phyloP scores from a whole-genome alignment of 2,888 invertebrate species.

The Lingula anatina region DNA sequence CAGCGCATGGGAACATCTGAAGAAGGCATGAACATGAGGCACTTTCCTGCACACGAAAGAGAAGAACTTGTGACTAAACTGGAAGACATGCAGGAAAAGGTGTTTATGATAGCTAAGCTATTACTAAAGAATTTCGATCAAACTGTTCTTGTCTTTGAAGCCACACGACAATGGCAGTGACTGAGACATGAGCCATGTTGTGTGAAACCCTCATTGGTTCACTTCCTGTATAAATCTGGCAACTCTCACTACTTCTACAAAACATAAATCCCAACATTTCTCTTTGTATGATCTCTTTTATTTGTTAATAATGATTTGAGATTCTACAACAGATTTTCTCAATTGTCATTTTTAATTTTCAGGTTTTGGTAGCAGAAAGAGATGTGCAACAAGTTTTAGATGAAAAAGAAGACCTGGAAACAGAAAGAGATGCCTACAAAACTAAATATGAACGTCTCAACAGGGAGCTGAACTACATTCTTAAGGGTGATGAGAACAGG shows the following conservation, averaged over 20 bases:
- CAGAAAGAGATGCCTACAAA: slow-evolving; percentile 77
- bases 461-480: slow-evolving; percentile 69
- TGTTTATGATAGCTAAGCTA: slow-evolving; percentile 28
- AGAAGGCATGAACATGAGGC: slow-evolving; percentile 48
- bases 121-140: background rate
- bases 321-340: too few relatives aligned
- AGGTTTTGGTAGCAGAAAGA: slow-evolving; percentile 67
- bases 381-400: slow-evolving; percentile 75
- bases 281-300: too few relatives aligned
- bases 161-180: too few relatives aligned
- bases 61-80: slow-evolving; percentile 66
- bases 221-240: too few relatives aligned
- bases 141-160: too few relatives aligned
- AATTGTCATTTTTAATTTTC: too few relatives aligned
- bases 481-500: slow-evolving; percentile 57
- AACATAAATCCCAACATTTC: too few relatives aligned
- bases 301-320: too few relatives aligned
- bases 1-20: slow-evolving; percentile 48
- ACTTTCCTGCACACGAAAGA: slow-evolving; percentile 60
- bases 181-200: too few relatives aligned
- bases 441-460: slow-evolving; percentile 77
- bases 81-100: slow-evolving; percentile 64
- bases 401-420: slow-evolving; percentile 77
- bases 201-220: too few relatives aligned
- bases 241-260: too few relatives aligned